Evolutionary conservation across 1,140 invertebrate genomes (phyloP).

Genomic region (Papilio dardanus): DNA sequence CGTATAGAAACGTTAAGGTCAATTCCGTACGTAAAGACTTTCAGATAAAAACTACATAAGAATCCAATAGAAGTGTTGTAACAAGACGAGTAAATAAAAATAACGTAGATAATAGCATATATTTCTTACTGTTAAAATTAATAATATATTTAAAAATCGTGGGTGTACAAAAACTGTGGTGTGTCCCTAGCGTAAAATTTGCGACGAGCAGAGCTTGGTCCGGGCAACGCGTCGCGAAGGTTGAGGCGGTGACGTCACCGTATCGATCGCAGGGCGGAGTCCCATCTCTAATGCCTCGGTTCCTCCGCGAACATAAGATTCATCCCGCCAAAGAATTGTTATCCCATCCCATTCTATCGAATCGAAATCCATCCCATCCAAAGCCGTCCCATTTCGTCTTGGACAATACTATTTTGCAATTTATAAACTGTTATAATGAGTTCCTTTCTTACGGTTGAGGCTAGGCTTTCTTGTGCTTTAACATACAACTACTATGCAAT

Average conservation of each 20-base stretch:
- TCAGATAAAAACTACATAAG: background rate
- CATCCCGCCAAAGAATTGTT: conserved; percentile 54
- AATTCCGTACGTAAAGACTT: background rate
- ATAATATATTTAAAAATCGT: background rate
- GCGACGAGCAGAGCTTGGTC: conserved; percentile 22
- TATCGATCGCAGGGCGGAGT: conserved; percentile 62
- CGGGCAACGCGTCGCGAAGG: conserved; percentile 54
- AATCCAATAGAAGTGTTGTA: too few relatives aligned
- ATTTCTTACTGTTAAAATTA: too few relatives aligned
- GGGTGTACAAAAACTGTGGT: background rate
- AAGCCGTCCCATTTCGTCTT: background rate
- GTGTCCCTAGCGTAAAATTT: conserved; percentile 6
- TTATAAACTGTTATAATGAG: conserved; percentile 7
- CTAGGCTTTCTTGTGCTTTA: conserved; percentile 8
- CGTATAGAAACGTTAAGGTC: background rate
- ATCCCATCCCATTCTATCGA: too few relatives aligned
- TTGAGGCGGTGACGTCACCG: conserved; percentile 73
- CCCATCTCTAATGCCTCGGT: conserved; percentile 46
- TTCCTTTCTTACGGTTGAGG: background rate
- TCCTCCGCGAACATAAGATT: conserved; percentile 44
- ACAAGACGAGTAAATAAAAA: too few relatives aligned
- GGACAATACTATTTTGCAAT: background rate
- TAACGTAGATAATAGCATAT: too few relatives aligned
- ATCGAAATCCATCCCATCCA: conserved; percentile 13
- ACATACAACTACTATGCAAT: background rate